phyloP scores from a whole-genome alignment of 2,797 vertebrate species.

The Echeneis naucrates region DNA sequence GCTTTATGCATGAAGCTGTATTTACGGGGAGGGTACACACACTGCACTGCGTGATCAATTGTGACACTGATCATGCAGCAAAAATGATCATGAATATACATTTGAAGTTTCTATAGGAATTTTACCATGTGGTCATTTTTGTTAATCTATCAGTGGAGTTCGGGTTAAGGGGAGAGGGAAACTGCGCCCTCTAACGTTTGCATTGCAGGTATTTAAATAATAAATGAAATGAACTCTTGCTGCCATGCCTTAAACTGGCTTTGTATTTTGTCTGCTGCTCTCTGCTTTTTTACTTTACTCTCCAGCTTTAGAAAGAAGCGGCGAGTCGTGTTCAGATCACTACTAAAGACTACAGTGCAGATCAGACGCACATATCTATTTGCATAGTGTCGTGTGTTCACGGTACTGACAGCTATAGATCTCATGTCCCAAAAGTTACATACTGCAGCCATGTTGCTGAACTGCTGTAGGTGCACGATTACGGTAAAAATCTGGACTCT shows the following conservation, averaged over 20 bases:
- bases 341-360: background rate
- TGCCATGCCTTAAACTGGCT: background rate
- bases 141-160: background rate
- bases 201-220: slow-evolving; percentile 8
- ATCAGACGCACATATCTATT: too few species aligned
- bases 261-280: background rate
- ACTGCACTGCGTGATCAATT: background rate
- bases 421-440: slow-evolving; percentile 1
- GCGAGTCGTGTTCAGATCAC: background rate
- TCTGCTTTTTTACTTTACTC: background rate
- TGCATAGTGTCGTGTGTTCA: background rate
- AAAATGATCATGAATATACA: background rate
- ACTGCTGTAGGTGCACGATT: background rate
- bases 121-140: slow-evolving; percentile 5
- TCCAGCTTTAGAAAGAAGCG: background rate
- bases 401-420: slow-evolving; percentile 2
- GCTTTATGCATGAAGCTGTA: slow-evolving; percentile 10
- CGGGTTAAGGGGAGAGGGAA: background rate
- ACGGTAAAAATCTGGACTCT: background rate
- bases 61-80: background rate
- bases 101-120: background rate
- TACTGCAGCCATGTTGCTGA: background rate
- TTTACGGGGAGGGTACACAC: background rate
- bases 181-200: slow-evolving; percentile 69
- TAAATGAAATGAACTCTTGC: background rate